phyloP scores from a whole-genome alignment of 2,888 invertebrate genomes.

The Seira ritae region DNA sequence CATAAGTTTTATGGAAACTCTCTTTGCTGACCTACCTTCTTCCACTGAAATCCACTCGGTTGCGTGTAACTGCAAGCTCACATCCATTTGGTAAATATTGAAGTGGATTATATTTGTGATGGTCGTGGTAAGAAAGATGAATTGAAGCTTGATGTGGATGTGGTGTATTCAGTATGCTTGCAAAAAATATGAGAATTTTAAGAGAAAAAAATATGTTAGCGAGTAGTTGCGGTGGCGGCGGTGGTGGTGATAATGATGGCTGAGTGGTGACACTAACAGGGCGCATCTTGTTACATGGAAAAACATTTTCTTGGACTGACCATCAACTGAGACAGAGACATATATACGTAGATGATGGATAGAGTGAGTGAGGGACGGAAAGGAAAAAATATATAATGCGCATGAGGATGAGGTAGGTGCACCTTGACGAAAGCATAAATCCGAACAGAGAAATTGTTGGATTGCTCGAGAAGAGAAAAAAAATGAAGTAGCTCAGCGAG shows the following conservation, averaged over 20 bases:
- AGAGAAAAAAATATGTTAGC: background rate
- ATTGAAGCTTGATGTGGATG: background rate
- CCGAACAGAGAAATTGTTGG: too few relatives aligned
- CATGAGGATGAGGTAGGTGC: background rate
- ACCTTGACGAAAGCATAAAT: background rate
- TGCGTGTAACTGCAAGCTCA: background rate
- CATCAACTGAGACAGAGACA: background rate
- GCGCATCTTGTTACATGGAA: background rate
- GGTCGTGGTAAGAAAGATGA: too few relatives aligned
- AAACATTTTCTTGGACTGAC: background rate
- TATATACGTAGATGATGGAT: background rate
- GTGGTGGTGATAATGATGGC: background rate
- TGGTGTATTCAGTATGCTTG: too few relatives aligned
- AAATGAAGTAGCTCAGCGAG: background rate
- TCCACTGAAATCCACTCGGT: background rate
- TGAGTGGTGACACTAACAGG: slow-evolving; percentile 4
- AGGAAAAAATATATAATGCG: too few relatives aligned
- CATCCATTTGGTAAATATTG: background rate
- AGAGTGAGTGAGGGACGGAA: background rate
- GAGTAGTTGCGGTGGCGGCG: background rate
- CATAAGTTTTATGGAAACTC: background rate
- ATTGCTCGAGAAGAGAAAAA: background rate
- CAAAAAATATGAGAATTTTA: background rate
- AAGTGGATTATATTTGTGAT: background rate
- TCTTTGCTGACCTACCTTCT: background rate